Conservation (phyloP, 2,888 invertebrate genomes). For the Amorpha juglandis region DNA sequence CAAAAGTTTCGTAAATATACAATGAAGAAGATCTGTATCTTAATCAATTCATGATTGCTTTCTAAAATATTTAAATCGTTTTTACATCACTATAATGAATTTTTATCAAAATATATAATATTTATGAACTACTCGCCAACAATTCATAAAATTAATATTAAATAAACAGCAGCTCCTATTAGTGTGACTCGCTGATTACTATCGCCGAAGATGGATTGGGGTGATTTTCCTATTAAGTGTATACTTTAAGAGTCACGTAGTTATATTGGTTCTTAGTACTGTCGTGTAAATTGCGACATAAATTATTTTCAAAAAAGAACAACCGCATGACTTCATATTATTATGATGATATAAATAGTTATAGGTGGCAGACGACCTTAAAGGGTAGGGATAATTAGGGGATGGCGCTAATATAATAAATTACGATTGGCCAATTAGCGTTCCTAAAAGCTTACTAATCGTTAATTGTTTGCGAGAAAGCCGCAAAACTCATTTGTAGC, state of each 20-base stretch:
- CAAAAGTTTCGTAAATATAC: neutral
- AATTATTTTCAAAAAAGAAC: no score
- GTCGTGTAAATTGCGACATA: no score
- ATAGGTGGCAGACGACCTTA: no score
- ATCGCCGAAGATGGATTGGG: constrained; percentile 53
- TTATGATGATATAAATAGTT: no score
- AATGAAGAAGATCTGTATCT: neutral
- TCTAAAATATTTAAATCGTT: neutral
- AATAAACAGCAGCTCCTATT: constrained; percentile 54
- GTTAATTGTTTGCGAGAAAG: constrained; percentile 20
- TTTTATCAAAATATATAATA: no score
- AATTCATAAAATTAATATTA: constrained; percentile 47
- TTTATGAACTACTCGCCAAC: neutral
- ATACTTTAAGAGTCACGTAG: neutral
- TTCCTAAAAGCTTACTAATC: constrained; percentile 22
- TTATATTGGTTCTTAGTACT: no score
- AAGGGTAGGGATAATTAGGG: no score
- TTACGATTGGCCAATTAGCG: constrained; percentile 8
- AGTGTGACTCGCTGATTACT: constrained; percentile 54
- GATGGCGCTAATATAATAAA: no score
- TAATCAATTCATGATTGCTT: neutral
- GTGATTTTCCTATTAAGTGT: constrained; percentile 29
- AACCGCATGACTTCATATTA: no score
- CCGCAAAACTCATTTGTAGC: constrained; percentile 24
- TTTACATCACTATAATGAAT: no score